Evolutionary conservation across 1,140 invertebrate genomes (phyloP), one percentile per base, ranked within the genome.

Genomic region (Neocloeon triangulifer): DNA sequence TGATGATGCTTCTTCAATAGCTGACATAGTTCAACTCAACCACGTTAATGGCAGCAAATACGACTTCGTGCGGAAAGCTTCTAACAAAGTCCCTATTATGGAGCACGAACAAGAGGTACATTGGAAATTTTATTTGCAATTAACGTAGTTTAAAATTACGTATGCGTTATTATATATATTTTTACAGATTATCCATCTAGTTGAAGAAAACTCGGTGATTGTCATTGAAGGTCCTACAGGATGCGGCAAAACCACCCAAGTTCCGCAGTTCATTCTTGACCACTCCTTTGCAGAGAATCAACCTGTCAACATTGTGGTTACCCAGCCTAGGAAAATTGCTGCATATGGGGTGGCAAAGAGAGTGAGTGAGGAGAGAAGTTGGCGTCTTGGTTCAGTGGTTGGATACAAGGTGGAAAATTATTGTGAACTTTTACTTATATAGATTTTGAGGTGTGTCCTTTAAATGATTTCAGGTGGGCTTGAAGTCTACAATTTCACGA

Each of bases 191-290:
- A 36, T 80, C 0, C 43, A 58, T 5, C 66, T 63, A 27, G 61
- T 88, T 10, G 46, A 62, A 19, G 56, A 61, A 2, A 66, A 78
- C 52, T 56, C 66, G 43, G 64, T 79, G 3, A 53, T 78, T 2
- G 66, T 96, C 9, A 75, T 96, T 37, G 73, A 86, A 52, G 89
- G 89, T 15, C 73, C 73, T 33, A 92, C 86, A 3, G 86, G 86
- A 4, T 66, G 62, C 48, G 67, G 66, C 7, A 69, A 73, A 52
- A 78, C 78, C 3, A 88, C 80, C 0, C 79, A 84, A 60, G 68
- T 85, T 3, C 80, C 81, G 0, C 84, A 91, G 47, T 84, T 76
- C 57, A 76, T 94, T 38, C 50, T 92, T 16, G 75, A 92, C 50
- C 54, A 70, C 35, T 67, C 64, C 46, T 60, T 53, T 30, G 50